A percentile compares a stretch with the other conserved stretches of the same genome.
Conservation (phyloP, 1,140 invertebrate genomes). For the Maniola jurtina region DNA sequence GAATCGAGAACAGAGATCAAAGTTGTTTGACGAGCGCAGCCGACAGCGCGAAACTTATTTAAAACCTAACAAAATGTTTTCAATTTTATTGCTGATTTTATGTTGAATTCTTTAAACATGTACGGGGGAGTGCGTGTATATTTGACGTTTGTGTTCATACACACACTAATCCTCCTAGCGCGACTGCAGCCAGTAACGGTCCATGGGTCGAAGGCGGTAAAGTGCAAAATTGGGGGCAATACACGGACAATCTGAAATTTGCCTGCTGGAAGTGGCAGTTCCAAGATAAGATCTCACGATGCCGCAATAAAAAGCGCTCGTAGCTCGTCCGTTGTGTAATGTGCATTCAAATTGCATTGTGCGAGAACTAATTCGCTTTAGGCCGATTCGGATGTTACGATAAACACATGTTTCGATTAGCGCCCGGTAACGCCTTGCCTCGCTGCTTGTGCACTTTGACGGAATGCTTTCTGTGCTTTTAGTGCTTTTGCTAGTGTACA, state of each 20-base stretch:
- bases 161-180: slow-evolving; percentile 46
- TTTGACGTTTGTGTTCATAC: slow-evolving; percentile 51
- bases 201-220: slow-evolving; percentile 45
- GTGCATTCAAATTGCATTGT: slow-evolving; percentile 79
- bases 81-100: slow-evolving; percentile 78
- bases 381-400: slow-evolving; percentile 75
- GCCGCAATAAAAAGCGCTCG: slow-evolving; percentile 77
- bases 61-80: slow-evolving; percentile 78
- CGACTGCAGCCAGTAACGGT: slow-evolving; percentile 36
- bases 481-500: too few species aligned
- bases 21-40: slow-evolving; percentile 44
- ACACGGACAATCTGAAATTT: slow-evolving; percentile 69
- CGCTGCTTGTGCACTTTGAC: slow-evolving; percentile 2
- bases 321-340: slow-evolving; percentile 77
- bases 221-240: slow-evolving; percentile 47
- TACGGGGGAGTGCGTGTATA: slow-evolving; percentile 57
- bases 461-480: not conserved
- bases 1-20: slow-evolving; percentile 56
- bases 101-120: slow-evolving; percentile 77
- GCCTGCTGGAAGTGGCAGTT: slow-evolving; percentile 77
- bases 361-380: slow-evolving; percentile 77
- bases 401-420: slow-evolving; percentile 75
- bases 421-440: slow-evolving; percentile 46
- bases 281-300: slow-evolving; percentile 77
- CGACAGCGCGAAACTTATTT: slow-evolving; percentile 70